These are phyloP conservation scores for Anoplius nigerrimus DNA, from an alignment of 2,888 invertebrate genomes.

Conservation along the genomic window DNA sequence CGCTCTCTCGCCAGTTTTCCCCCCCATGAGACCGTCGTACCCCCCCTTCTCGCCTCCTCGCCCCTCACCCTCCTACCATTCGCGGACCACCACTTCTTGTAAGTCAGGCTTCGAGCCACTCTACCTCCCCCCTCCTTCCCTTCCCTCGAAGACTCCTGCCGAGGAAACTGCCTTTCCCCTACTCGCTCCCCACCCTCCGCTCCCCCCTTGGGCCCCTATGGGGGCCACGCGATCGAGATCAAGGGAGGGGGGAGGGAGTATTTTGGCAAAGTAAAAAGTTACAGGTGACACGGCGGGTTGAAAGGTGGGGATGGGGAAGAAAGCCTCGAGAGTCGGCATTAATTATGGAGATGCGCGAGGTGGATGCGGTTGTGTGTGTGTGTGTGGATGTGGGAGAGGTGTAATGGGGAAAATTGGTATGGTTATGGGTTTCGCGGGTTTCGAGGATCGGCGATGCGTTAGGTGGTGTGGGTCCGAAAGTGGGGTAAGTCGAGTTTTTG, in stretches of 20 bases:
- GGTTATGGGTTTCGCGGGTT: too few relatives aligned
- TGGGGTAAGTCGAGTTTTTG: too few relatives aligned
- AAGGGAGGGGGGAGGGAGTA: conserved; percentile 4
- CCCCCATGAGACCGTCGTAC: conserved; percentile 24
- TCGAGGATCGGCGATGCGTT: too few relatives aligned
- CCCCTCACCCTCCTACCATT: conserved; percentile 28
- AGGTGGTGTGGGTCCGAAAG: too few relatives aligned
- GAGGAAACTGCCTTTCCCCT: conserved; percentile 8
- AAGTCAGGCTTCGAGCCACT: neutral
- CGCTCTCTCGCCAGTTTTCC: conserved; percentile 39
- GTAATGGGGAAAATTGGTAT: too few relatives aligned
- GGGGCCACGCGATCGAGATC: neutral
- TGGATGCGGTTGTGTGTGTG: neutral
- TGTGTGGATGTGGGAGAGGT: too few relatives aligned
- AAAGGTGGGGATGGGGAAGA: conserved; percentile 2
- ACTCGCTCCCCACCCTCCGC: neutral
- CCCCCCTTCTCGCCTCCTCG: neutral
- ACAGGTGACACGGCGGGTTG: neutral
- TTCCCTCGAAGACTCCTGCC: conserved; percentile 11
- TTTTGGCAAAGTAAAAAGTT: conserved; percentile 54
- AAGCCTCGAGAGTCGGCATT: conserved; percentile 1
- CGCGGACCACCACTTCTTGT: neutral
- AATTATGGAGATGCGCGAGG: neutral
- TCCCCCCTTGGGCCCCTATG: neutral
- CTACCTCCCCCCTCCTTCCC: conserved; percentile 8